Base-by-base conservation (phyloP, 1,140 invertebrate species). In the Lamellibrachia luymesi region DNA sequence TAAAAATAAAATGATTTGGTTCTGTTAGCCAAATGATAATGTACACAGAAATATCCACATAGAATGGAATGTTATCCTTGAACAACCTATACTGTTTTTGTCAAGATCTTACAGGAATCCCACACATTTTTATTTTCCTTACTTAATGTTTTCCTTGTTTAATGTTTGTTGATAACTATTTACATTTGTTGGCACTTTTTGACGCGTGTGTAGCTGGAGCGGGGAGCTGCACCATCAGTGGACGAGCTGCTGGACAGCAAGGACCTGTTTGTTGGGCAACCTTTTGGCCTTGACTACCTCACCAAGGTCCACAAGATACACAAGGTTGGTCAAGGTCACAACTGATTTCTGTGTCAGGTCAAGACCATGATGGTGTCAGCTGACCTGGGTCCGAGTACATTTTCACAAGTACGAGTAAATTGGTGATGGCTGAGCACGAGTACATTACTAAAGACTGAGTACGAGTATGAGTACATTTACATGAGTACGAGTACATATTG, bases 281-380 rank as follows among this genome's bases (percentile, higher is more conserved):
- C 91, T 13, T 91, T 91, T 91, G 91, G 91, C 51, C 49, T 91
- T 17, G 91, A 91, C 91, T 51, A 91, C 51, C 91, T 91, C 49
- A 50, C 49, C 51, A 50, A 51, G 17, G 51, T 51, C 4, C 91
- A 91, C 51, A 91, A 51, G 51, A 91, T 91, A n/a, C 91, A 91
- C 25, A 91, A 13, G 91, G 91, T 91, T 13, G 51, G 49, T 91
- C 51, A 91, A 50, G 49, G 49, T 91, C 91, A 91, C 27, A 4
- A 13, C 49, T 91, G 49, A 91, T n/a, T 50, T 27, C 49, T 91
- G 17, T 91, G 51, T 27, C 22, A 27, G 49, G 51, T 91, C 49
- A 50, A 91, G 49, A n/a, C 49, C 51, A 4, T 91, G 13, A 91
- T 50, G 10, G 49, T 91, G 91, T 50, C 51, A 91, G 49, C 2